These are phyloP conservation scores for Diglossa cyanea DNA, from an alignment of 2,797 vertebrate genomes.

Conservation along the genomic window DNA sequence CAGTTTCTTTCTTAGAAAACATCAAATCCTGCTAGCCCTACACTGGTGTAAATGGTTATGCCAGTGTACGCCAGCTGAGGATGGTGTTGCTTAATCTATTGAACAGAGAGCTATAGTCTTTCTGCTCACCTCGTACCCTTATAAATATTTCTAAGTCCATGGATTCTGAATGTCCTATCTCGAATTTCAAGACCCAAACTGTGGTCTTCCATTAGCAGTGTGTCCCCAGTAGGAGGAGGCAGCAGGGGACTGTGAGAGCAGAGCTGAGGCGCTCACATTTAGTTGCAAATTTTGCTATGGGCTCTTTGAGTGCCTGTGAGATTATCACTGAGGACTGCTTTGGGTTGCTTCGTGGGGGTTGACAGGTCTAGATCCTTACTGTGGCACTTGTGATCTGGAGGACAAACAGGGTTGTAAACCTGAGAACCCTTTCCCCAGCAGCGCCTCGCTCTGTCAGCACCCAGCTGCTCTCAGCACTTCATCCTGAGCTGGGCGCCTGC, in stretches of 20 bases:
- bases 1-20: not conserved
- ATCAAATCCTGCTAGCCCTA: not conserved
- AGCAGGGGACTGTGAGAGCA: not conserved
- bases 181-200: not conserved
- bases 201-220: rapidly evolving
- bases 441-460: rapidly evolving
- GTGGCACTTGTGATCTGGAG: not conserved
- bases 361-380: not conserved
- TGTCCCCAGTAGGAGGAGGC: not conserved
- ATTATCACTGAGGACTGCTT: not conserved
- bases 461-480: rapidly evolving
- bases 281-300: not conserved
- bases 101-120: not conserved
- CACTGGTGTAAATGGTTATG: constrained; percentile 16
- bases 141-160: not conserved
- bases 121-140: not conserved
- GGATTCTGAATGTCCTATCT: not conserved
- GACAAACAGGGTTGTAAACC: not conserved
- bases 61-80: constrained; percentile 12
- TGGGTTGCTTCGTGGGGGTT: rapidly evolving
- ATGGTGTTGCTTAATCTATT: constrained; percentile 43
- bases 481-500: not conserved
- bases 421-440: not conserved
- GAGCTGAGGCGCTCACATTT: not conserved
- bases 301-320: not conserved